Conservation (phyloP, 2,797 vertebrate species). For the Centroberyx gerrardi region DNA sequence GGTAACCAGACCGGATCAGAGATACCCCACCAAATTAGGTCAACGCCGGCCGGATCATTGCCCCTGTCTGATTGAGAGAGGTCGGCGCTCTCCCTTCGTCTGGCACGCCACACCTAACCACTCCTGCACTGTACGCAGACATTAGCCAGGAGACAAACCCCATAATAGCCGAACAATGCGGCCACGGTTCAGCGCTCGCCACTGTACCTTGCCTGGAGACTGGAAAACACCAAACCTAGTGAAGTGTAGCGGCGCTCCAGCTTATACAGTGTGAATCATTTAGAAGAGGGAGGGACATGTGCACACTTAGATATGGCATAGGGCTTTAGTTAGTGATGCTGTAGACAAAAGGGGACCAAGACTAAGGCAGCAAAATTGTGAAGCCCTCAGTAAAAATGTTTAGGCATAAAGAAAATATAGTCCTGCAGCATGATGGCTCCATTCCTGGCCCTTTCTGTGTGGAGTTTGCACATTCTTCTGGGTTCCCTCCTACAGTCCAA, state of each 20-base stretch:
- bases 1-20: constrained; percentile 71
- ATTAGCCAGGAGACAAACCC: constrained; percentile 52
- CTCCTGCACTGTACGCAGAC: constrained; percentile 16
- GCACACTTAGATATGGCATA: constrained; percentile 41
- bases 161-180: constrained; percentile 33
- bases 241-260: constrained; percentile 40
- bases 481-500: too few species aligned
- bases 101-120: constrained; percentile 33
- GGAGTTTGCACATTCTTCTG: too few species aligned
- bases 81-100: constrained; percentile 77
- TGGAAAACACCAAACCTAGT: constrained; percentile 49
- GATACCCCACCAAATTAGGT: constrained; percentile 75
- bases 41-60: constrained; percentile 64
- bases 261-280: constrained; percentile 48
- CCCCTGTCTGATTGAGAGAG: constrained; percentile 66
- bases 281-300: constrained; percentile 50
- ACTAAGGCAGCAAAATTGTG: constrained; percentile 5
- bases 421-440: too few species aligned
- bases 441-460: too few species aligned
- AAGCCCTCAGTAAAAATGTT: neutral
- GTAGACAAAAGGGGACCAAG: constrained; percentile 32
- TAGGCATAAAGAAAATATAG: too few species aligned
- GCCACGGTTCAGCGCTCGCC: constrained; percentile 39
- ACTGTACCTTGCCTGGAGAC: constrained; percentile 32
- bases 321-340: constrained; percentile 49